phyloP scores from a whole-genome alignment of 2,797 vertebrate genomes.

The Ambastaia sidthimunki region DNA sequence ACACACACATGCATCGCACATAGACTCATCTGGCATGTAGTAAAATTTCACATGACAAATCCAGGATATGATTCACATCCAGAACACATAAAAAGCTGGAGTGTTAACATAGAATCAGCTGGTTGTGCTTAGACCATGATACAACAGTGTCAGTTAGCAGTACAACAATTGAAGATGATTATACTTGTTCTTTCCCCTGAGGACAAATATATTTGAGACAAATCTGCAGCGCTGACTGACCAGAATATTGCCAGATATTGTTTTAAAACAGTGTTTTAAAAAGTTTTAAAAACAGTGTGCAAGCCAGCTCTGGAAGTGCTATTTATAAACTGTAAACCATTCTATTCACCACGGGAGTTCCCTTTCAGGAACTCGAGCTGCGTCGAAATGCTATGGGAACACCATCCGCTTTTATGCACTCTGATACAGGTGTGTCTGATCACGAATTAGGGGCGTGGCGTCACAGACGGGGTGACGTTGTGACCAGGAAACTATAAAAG shows the following conservation, averaged over 20 bases:
- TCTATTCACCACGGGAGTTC: no score
- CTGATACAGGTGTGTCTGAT: no score
- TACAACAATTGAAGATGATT: background rate
- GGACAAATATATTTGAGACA: constrained; percentile 15
- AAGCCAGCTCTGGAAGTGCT: no score
- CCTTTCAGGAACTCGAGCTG: no score
- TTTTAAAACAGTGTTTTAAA: no score
- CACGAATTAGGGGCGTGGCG: no score
- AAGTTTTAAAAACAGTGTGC: no score
- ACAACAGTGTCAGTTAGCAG: background rate
- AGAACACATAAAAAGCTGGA: background rate
- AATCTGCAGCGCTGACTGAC: constrained; percentile 39
- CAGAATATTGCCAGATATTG: background rate
- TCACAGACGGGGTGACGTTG: no score
- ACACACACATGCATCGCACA: background rate
- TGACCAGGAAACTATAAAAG: no score
- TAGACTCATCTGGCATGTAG: background rate
- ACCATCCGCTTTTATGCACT: no score
- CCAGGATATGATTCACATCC: background rate
- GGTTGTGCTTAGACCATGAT: background rate
- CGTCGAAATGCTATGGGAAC: no score
- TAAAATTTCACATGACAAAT: background rate
- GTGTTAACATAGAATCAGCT: constrained; percentile 10
- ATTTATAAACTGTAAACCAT: no score
- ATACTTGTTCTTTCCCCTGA: background rate